Evolutionary conservation across 1,140 invertebrate genomes (phyloP), one percentile per base, ranked within the genome.

Genomic region (Scaptomyza hsui): DNA sequence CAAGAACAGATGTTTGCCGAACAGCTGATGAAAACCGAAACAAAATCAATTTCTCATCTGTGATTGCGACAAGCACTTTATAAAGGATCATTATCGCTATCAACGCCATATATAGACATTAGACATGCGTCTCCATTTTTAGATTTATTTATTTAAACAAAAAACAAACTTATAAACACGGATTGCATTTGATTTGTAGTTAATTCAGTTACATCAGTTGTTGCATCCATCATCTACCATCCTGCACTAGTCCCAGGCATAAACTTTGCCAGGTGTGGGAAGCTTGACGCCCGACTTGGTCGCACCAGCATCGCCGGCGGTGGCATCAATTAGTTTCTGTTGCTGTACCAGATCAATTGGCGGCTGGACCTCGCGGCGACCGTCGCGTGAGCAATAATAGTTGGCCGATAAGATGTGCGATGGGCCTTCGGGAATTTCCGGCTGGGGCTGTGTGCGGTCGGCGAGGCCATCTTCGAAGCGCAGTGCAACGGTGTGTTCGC

Each of bases 311-410:
- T 49, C 32, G 68, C 72, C 18, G 12, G 26, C 26, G 9, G 4
- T 29, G 0, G 51, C 51, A 16, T 69, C 67, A 18, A 89, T 19
- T 13, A 89, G 59, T 48, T 75, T 65, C 18, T 85, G 73, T 19
- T 90, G 67, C 29, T 92, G 89, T 37, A 92, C 92, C 45, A 96
- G 67, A 57, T 94, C 92, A 35, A 93, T 72, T 9, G 96, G 96
- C 10, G 95, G 96, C 44, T 89, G 64, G 10, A 96, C 94, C 90
- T 96, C 94, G 57, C 95, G 92, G 65, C 97, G 93, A 0, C 91
- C 95, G 93, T 98, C 97, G 78, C 96, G 93, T 1, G 92, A 92
- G 75, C 92, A 96, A 80, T 98, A 98, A 85, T 97, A 97, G 89
- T 97, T 97, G 62, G 93, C 93, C 41, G 94, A 94, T 44, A 95